Base-by-base conservation (phyloP, 1,140 invertebrate genomes). In the Aradophagus sp. region DNA sequence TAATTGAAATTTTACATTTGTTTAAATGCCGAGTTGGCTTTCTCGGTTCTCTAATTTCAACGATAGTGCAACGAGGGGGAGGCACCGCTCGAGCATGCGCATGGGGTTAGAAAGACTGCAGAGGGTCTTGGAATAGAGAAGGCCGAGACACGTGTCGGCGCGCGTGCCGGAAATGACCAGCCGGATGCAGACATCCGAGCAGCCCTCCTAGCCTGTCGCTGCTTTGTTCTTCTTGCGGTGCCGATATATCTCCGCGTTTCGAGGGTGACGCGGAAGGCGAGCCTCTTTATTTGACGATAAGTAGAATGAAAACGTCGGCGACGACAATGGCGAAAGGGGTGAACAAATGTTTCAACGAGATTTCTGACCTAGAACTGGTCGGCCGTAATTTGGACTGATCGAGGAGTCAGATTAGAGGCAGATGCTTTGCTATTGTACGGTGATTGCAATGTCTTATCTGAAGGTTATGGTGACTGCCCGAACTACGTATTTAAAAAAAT, bases 141-240 rank as follows among this genome's bases (percentile, higher is more conserved):
- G 44, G 32, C 53, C 38, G 35, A 63, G 78, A 76, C 84, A 84
- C 84, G 84, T 83, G 84, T 83, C 83, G 70, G 38, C 75, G 67
- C 84, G 83, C 79, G 83, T 84, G 81, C 83, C 83, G 84, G 84
- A 86, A 86, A 80, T 86, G 84, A 84, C 83, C 84, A 83, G 79
- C 80, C 84, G 84, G 84, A 86, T 86, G 80, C 76, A 83, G 83
- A 80, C 79, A 84, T 79, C 77, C 66, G 84, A 86, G 81, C 77
- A 75, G 77, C 70, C 73, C 76, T 74, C 53, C 66, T 73, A 62
- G 38, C 10, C 42, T 42, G 36, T 26, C 34, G 42, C 56, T 47
- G 61, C 47, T 72, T 71, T 77, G 79, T 82, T 81, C 76, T 80
- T 82, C 77, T 77, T 74, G 72, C 67, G 71, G 61, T 69, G 68